A percentile compares a stretch with the other conserved stretches of the same genome.
Conservation (phyloP, 2,113 vertebrate species). For the Capreolus pygargus region DNA sequence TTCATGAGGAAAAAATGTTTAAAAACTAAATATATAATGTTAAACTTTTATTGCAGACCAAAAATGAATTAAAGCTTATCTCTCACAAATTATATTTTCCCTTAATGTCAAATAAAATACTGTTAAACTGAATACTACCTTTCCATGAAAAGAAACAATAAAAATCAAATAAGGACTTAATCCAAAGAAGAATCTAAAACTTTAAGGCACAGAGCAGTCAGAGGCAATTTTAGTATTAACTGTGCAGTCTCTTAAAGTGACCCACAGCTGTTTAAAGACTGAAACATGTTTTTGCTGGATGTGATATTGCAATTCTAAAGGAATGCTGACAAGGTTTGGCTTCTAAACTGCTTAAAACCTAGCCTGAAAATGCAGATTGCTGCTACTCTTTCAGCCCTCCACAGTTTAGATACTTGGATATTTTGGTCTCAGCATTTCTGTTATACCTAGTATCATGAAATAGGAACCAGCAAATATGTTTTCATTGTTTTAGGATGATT, state of each 20-base stretch:
- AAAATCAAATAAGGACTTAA: neutral
- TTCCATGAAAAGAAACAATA: neutral
- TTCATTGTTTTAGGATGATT: neutral
- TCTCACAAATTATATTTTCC: neutral
- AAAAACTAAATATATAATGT: neutral
- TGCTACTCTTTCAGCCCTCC: neutral
- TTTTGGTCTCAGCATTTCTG: neutral
- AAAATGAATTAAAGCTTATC: neutral
- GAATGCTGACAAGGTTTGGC: neutral
- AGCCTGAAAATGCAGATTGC: neutral
- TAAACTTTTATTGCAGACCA: neutral
- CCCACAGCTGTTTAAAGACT: neutral
- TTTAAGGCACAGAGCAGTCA: neutral
- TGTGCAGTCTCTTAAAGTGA: neutral
- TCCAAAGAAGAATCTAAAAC: neutral
- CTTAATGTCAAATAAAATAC: neutral
- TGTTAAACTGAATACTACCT: neutral
- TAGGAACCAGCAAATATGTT: neutral
- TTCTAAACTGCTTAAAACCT: neutral
- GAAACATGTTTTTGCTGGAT: neutral
- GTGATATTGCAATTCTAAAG: neutral
- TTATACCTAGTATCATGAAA: neutral
- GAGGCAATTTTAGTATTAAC: neutral
- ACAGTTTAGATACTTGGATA: neutral
- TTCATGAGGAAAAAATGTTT: neutral